Evolutionary conservation across 2,888 invertebrate species (phyloP).

Genomic region (Syrphus vitripennis): DNA sequence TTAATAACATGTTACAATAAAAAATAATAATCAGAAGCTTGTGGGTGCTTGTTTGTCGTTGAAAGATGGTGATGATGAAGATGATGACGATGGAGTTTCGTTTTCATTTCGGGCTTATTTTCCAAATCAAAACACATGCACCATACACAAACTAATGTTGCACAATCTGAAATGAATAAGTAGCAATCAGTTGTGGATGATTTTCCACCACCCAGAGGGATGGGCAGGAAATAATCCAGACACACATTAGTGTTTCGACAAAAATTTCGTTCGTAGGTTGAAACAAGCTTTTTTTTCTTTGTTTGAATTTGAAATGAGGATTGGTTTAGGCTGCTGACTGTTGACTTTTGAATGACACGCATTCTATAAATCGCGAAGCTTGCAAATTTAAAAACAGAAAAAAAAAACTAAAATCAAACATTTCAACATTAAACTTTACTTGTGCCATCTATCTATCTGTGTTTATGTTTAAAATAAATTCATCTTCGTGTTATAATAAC

Average conservation of each 20-base stretch:
- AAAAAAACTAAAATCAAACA: background rate
- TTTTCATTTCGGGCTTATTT: conserved; percentile 62
- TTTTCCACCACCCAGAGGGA: conserved; percentile 54
- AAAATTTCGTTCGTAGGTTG: conserved; percentile 48
- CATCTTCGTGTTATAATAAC: conserved; percentile 45
- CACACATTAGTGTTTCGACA: conserved; percentile 55
- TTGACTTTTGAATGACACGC: conserved; percentile 45
- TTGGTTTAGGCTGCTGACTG: conserved; percentile 54
- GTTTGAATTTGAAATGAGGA: background rate
- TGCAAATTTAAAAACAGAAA: conserved; percentile 14
- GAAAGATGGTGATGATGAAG: background rate
- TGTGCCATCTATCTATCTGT: conserved; percentile 61
- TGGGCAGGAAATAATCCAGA: conserved; percentile 71
- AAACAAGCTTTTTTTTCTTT: background rate
- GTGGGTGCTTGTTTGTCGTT: conserved; percentile 42
- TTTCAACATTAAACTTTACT: conserved; percentile 34
- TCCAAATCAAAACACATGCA: conserved; percentile 31
- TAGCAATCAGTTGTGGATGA: conserved; percentile 6
- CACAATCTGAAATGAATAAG: conserved; percentile 29
- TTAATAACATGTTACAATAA: conserved; percentile 27
- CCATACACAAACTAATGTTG: conserved; percentile 24
- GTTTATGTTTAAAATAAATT: conserved; percentile 66
- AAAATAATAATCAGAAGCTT: conserved; percentile 37
- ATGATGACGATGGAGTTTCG: conserved; percentile 46
- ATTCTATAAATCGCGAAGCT: conserved; percentile 17